Base-by-base conservation (phyloP, 2,888 invertebrate genomes). In the Entomobrya multifasciata region DNA sequence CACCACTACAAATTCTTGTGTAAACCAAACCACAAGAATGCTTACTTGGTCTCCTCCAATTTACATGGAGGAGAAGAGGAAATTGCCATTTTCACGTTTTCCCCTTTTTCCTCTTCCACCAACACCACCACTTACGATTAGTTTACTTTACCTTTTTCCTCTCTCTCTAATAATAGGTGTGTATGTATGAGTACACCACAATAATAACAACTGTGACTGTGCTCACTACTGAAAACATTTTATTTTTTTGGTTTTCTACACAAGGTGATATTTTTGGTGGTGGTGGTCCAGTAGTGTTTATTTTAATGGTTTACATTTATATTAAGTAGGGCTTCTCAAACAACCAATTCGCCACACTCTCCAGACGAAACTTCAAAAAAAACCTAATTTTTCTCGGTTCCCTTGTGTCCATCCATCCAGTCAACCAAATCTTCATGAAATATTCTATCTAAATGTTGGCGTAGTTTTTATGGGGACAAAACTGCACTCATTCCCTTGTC, bases 11-110 rank as follows among this genome's bases (percentile, higher is more conserved):
- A 78, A 81, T 76, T 80, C 74, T 76, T 74, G 60, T 74, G 36
- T 36, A 36, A 36, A 36, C n/a, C n/a, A n/a, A 81, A 86, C 86
- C 86, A 76, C 86, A 81, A 86, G 76, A 86, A 86, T 86, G 72
- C 20, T 62, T 41, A 15, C 77, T 62, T 5, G 49, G 13, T 17
- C 79, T 57, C 76, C 36, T 41, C 47, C 30, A 83, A 83, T 74
- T 83, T 76, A 83, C 83, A 72, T 72, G 72, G 65, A 3, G 60
- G 44, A 25, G 49, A n/a, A n/a, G 70, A 70, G 82, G 83, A 83
- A 83, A 76, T 83, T 83, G 76, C 44, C 76, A 62, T 65, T 83
- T 83, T 76, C 70, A 80, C 70, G 47, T 11, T 55, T 74, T 65
- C 27, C 52, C 62, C 70, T 57, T 80, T 30, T 80, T 27, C 62